Conservation (phyloP, 2,797 vertebrate species). For the Naso thynnoides region DNA sequence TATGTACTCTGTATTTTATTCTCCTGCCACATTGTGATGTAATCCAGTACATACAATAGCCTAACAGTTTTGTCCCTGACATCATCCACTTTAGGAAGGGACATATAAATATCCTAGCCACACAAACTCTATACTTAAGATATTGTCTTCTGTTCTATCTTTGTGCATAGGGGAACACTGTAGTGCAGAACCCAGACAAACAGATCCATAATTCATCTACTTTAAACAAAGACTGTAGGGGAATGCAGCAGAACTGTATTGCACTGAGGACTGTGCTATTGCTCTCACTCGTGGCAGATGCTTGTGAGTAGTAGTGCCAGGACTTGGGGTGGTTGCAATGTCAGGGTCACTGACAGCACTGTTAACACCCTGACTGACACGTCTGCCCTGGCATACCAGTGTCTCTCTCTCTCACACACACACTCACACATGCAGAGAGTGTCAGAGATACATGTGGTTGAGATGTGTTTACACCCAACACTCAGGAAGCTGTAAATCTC, state of each 20-base stretch:
- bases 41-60: neutral
- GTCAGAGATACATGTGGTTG: slow-evolving; percentile 35
- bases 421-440: slow-evolving; percentile 14
- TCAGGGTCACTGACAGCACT: slow-evolving; percentile 59
- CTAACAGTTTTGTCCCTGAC: neutral
- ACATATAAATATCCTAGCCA: neutral
- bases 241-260: slow-evolving; percentile 2
- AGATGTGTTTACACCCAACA: slow-evolving; percentile 58
- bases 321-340: slow-evolving; percentile 22
- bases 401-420: slow-evolving; percentile 6
- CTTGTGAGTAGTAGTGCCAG: slow-evolving; percentile 21
- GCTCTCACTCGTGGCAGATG: slow-evolving; percentile 26
- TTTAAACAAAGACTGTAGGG: neutral
- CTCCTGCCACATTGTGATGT: neutral
- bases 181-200: neutral
- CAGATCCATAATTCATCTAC: slow-evolving; percentile 1
- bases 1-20: neutral
- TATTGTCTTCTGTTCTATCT: neutral
- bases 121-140: neutral
- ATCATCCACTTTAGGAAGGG: neutral
- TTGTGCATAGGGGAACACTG: neutral
- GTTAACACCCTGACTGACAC: slow-evolving; percentile 58
- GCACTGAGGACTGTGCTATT: slow-evolving; percentile 7
- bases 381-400: slow-evolving; percentile 33
- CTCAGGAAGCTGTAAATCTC: slow-evolving; percentile 51